Evolutionary conservation across 2,797 vertebrate species (phyloP).

Genomic region (Pangasius macronema): DNA sequence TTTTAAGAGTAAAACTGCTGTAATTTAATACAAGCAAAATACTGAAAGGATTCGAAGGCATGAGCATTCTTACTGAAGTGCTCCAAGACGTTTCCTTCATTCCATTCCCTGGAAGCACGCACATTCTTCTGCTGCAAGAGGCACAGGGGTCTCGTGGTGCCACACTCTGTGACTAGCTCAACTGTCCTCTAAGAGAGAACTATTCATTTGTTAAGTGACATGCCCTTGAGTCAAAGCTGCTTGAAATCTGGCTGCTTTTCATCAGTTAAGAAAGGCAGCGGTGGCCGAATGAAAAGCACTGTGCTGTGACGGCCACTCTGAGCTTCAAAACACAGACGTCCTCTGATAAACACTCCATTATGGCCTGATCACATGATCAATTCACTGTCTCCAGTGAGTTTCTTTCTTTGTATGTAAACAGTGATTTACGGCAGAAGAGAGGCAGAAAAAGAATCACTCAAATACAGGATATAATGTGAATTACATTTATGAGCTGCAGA

Average conservation of each 20-base stretch:
- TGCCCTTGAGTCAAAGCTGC: constrained; percentile 66
- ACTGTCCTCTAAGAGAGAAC: constrained; percentile 70
- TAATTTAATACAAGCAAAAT: constrained; percentile 20
- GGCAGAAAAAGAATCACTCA: not conserved
- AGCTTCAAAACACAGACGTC: constrained; percentile 42
- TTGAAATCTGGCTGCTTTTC: constrained; percentile 68
- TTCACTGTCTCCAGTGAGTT: constrained; percentile 19
- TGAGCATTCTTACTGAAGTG: constrained; percentile 34
- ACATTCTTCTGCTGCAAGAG: constrained; percentile 61
- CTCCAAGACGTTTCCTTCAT: constrained; percentile 48
- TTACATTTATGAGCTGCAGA: not conserved
- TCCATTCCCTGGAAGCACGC: constrained; percentile 56
- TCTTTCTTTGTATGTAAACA: constrained; percentile 37
- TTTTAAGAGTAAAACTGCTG: constrained; percentile 10
- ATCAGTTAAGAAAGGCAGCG: constrained; percentile 59
- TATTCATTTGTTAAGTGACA: constrained; percentile 74
- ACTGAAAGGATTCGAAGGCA: constrained; percentile 34
- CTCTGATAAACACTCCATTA: constrained; percentile 51
- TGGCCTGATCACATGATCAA: constrained; percentile 43
- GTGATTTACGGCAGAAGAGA: not conserved
- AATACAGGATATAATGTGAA: not conserved
- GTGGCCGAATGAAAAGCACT: constrained; percentile 56
- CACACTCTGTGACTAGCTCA: constrained; percentile 65
- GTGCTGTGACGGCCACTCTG: constrained; percentile 56
- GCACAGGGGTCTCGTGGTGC: constrained; percentile 69